Base-by-base conservation (phyloP, 2,888 invertebrate genomes). In the Tachina lurida region DNA sequence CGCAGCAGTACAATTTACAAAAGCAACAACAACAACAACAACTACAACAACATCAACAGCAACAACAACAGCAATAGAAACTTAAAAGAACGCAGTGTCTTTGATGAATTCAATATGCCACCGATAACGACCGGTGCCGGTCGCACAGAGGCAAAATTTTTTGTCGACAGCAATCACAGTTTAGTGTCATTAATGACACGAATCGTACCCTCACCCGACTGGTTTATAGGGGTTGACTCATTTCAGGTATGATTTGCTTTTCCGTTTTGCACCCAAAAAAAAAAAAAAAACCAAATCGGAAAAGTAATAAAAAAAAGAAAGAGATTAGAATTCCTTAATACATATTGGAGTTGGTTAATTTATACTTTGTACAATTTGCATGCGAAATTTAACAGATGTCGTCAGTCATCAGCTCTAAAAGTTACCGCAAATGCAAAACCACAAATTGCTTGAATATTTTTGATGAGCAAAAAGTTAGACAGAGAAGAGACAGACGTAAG, bases 191-290 rank as follows among this genome's bases (percentile, higher is more conserved):
- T 98, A 90, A 96, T 98, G 95, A 95, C 97, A 77, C 95, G 97
- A 88, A 97, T 98, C 93, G 95, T 98, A 84, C 98, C 98, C 19
- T 98, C 98, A 19, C 98, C 98, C 3, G 98, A 98, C 93, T 98
- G 98, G 98, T 98, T 98, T 93, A 95, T 97, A 77, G 98, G 98
- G 74, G 95, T 98, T 67, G 97, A 98, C 93, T 96, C 97, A 89
- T 96, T 98, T 91, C 92, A 93, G 92, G 93, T 93, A 89, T 56
- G 45, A 70, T 70, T 54, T 15, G 9, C 13, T 22, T 41, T 9
- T 47, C 7, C 39, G 10, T 63, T 45, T 22, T 4, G 2, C 10
- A 45, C n/a, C 4, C 13, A 47, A 22, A 1, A 60, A 60, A 60
- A 17, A 31, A 31, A 31, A 5, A 31, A 31, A 31, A 5, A 31